Evolutionary conservation across 2,113 vertebrate species (phyloP).

Genomic region (Oryzias javanicus): DNA sequence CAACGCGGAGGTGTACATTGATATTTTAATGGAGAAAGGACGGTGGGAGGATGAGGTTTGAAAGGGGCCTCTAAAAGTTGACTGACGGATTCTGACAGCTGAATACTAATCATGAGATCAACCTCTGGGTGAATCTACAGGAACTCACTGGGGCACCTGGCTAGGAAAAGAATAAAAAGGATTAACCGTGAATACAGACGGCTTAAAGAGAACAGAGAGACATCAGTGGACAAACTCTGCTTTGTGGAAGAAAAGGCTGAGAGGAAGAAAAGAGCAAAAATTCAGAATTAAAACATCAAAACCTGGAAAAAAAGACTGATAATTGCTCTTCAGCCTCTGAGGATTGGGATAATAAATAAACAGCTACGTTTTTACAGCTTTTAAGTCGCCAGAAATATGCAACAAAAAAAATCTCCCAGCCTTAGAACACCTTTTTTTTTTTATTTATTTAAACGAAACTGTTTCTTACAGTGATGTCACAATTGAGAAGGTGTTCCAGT

Average conservation of each 20-base stretch:
- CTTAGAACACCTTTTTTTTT: neutral
- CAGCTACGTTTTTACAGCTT: neutral
- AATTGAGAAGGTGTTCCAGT: slow-evolving; percentile 25
- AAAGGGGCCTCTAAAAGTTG: slow-evolving; percentile 70
- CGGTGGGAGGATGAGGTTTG: slow-evolving; percentile 42
- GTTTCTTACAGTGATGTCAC: slow-evolving; percentile 44
- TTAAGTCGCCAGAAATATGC: no score
- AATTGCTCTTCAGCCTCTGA: neutral
- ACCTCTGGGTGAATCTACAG: slow-evolving; percentile 76
- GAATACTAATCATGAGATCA: slow-evolving; percentile 84
- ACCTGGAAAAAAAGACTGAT: slow-evolving; percentile 3
- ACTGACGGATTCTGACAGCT: slow-evolving; percentile 73
- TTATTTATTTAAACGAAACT: slow-evolving; percentile 11
- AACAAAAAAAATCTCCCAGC: no score
- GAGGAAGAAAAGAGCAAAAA: slow-evolving; percentile 52
- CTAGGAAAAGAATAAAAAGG: slow-evolving; percentile 75
- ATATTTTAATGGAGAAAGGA: slow-evolving; percentile 53
- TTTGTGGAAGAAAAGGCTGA: slow-evolving; percentile 63
- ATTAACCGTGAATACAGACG: slow-evolving; percentile 79
- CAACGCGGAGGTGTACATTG: slow-evolving; percentile 62
- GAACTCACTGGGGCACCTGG: slow-evolving; percentile 74
- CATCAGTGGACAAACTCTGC: slow-evolving; percentile 66
- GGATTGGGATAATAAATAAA: neutral
- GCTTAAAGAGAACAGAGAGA: slow-evolving; percentile 73
- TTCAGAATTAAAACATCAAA: slow-evolving; percentile 5